A percentile compares a stretch with the other conserved stretches of the same genome.
phyloP scores from a whole-genome alignment of 2,888 invertebrate species.

The Drosophila paracracens region DNA sequence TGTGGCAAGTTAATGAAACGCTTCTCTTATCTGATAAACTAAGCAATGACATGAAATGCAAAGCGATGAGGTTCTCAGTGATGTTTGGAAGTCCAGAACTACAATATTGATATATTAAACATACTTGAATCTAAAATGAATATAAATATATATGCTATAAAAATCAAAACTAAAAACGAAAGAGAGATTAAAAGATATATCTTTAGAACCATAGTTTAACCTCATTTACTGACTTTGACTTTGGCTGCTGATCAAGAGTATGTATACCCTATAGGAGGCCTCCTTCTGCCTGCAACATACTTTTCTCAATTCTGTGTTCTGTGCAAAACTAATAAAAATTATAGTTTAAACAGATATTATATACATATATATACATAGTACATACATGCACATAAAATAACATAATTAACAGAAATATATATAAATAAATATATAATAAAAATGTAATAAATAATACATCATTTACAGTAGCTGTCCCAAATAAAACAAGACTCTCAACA shows the following conservation, averaged over 20 bases:
- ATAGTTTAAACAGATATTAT: too few species aligned
- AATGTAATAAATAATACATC: neutral
- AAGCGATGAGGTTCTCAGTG: neutral
- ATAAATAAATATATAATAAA: neutral
- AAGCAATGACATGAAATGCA: neutral
- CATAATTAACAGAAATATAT: neutral
- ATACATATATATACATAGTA: too few species aligned
- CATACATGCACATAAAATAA: neutral
- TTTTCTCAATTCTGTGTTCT: neutral
- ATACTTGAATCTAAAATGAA: neutral
- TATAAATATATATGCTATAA: neutral
- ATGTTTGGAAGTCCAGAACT: neutral
- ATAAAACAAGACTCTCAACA: neutral
- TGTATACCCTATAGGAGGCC: neutral
- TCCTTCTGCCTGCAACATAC: neutral
- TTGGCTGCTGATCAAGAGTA: neutral
- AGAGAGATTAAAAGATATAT: neutral
- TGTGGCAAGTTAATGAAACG: constrained; percentile 24
- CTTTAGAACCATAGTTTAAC: neutral
- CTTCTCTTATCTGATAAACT: constrained; percentile 11
- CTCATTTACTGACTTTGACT: neutral
- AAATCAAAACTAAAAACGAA: neutral
- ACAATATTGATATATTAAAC: neutral
- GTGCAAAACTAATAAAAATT: neutral
- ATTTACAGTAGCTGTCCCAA: neutral